Evolutionary conservation across 2,888 invertebrate species (phyloP), one percentile per base, ranked within the genome.

Genomic region (Globia sparganii): DNA sequence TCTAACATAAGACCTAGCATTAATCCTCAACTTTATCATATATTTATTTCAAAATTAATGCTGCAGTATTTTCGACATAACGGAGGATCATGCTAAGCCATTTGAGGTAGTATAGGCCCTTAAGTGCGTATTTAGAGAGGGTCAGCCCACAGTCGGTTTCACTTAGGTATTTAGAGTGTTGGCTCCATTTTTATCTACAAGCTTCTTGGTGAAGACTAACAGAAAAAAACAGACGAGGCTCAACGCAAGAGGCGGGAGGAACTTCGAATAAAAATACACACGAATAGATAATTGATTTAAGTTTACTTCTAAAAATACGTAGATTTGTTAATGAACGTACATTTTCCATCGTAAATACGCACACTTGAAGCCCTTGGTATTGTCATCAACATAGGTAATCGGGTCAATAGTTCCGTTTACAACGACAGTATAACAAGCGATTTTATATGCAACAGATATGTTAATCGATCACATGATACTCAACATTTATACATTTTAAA

Each of bases 391-490:
- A 46, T 61, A 74, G 78, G 77, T 56, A 68, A 65, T 74, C 69
- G 46, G 64, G 58, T 70, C 74, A 82, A 68, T 80, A 80, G 53
- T 81, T 69, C 81, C 85, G 82, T 86, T 86, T 67, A 86, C 78
- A 86, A 81, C 77, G 80, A 83, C 78, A 78, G 66, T 78, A 85
- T 87, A 89, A 91, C 90, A 91, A 90, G 90, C 89, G 80, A 89
- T 86, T 88, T 83, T 85, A 86, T 87, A 90, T 90, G 91, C 92
- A 91, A 92, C 90, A 88, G 87, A 91, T 91, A 90, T 91, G 91
- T 87, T 71, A 67, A 87, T 80, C 88, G 83, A 89, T 89, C 89
- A 92, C 90, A 90, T 92, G 25, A 71, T 81, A 83, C 78, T 81
- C 80, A 86, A 88, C 86, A 81, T 77, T 81, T 85, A 87, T 85